Conservation (phyloP, 1,140 invertebrate species). For the Orchesella cincta region DNA sequence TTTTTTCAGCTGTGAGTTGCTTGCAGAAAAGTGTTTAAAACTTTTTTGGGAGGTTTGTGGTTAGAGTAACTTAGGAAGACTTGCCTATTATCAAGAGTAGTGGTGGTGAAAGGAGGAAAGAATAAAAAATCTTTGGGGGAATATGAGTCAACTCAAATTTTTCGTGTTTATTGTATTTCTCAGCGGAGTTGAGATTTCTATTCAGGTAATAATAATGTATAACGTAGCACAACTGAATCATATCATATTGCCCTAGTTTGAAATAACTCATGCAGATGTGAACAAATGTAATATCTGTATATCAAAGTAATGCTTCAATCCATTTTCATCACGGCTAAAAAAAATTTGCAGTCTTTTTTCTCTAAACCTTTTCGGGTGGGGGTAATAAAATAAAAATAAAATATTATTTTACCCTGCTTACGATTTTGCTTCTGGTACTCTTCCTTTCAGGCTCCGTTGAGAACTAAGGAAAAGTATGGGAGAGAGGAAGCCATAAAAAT, state of each 20-base stretch:
- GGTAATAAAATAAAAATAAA: not conserved
- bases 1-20: no score
- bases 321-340: no score
- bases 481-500: conserved; percentile 38
- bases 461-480: not conserved
- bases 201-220: conserved; percentile 16
- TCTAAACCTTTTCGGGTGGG: no score
- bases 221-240: no score
- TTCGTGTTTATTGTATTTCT: conserved; percentile 11
- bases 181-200: conserved; percentile 1
- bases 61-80: no score
- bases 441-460: not conserved
- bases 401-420: not conserved
- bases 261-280: not conserved
- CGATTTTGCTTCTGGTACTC: not conserved
- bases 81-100: no score
- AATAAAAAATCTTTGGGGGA: not conserved
- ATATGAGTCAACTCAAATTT: conserved; percentile 2
- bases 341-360: no score
- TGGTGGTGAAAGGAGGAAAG: not conserved
- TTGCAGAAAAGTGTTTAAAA: no score
- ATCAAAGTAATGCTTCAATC: not conserved
- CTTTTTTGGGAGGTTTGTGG: no score
- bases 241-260: no score
- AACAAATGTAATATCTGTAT: not conserved